These are phyloP conservation scores for Acromyrmex echinatior DNA, from an alignment of 1,140 invertebrate genomes.

Conservation along the genomic window DNA sequence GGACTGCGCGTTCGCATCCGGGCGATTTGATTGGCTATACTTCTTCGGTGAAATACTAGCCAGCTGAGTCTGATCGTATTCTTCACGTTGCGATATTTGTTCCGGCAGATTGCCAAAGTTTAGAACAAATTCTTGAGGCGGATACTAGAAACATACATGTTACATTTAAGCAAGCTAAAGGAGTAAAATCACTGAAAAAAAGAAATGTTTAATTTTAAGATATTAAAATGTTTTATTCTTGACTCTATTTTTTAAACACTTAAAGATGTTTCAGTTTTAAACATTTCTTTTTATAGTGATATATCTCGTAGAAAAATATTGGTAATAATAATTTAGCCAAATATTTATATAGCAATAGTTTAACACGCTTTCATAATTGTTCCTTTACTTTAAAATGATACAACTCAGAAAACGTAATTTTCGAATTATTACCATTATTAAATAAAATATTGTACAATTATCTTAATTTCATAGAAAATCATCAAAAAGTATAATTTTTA, in stretches of 20 bases:
- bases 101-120: slow-evolving; percentile 78
- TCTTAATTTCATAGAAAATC: no score
- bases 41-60: slow-evolving; percentile 68
- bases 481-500: no score
- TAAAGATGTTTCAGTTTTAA: no score
- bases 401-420: no score
- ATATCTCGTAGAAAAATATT: neutral
- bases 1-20: neutral
- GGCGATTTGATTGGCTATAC: slow-evolving; percentile 54
- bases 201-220: no score
- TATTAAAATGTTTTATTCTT: no score
- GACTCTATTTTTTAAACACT: no score
- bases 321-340: neutral
- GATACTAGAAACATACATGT: slow-evolving; percentile 75
- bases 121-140: slow-evolving; percentile 81
- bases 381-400: no score
- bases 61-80: slow-evolving; percentile 79
- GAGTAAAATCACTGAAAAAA: neutral
- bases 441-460: no score
- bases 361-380: neutral
- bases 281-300: no score
- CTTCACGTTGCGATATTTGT: slow-evolving; percentile 64
- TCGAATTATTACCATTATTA: no score
- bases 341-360: neutral
- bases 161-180: neutral